Conservation (phyloP, 1,140 invertebrate species). For the Zaprionus lachaisei region DNA sequence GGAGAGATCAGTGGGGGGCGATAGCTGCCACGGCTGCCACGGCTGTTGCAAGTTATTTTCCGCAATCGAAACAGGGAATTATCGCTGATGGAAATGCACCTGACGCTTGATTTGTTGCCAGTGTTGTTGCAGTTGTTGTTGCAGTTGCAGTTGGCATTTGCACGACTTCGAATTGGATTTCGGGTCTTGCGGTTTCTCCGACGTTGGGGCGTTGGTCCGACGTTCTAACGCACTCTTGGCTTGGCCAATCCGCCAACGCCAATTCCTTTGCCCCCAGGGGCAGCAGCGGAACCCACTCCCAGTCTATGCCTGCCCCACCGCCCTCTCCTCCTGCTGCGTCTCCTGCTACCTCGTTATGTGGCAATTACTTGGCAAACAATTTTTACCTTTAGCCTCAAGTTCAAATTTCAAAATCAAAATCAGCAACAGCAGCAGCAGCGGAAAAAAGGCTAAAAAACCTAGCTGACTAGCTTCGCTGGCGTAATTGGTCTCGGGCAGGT, state of each 20-base stretch:
- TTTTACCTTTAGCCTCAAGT: conserved; percentile 83
- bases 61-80: conserved; percentile 74
- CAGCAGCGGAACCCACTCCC: conserved; percentile 11
- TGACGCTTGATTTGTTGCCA: conserved; percentile 79
- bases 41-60: conserved; percentile 69
- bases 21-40: conserved; percentile 41
- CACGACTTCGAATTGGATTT: conserved; percentile 56
- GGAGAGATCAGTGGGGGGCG: conserved; percentile 55
- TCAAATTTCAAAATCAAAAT: conserved; percentile 82
- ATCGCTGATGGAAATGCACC: conserved; percentile 84
- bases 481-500: conserved; percentile 68
- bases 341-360: conserved; percentile 66
- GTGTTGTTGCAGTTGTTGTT: conserved; percentile 31
- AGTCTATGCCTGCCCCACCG: not conserved
- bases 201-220: conserved; percentile 47
- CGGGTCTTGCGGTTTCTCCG: not conserved
- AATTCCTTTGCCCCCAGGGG: conserved; percentile 53
- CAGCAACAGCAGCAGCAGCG: conserved; percentile 48
- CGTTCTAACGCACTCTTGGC: conserved; percentile 41
- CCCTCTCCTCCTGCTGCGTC: not conserved
- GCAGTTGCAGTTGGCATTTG: conserved; percentile 56
- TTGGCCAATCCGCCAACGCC: conserved; percentile 51
- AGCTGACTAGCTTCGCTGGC: conserved; percentile 30
- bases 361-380: conserved; percentile 83
- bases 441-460: not conserved